phyloP scores from a whole-genome alignment of 30 jellyfish, hydroid and myxozoan species.

The Aurelia aurita region DNA sequence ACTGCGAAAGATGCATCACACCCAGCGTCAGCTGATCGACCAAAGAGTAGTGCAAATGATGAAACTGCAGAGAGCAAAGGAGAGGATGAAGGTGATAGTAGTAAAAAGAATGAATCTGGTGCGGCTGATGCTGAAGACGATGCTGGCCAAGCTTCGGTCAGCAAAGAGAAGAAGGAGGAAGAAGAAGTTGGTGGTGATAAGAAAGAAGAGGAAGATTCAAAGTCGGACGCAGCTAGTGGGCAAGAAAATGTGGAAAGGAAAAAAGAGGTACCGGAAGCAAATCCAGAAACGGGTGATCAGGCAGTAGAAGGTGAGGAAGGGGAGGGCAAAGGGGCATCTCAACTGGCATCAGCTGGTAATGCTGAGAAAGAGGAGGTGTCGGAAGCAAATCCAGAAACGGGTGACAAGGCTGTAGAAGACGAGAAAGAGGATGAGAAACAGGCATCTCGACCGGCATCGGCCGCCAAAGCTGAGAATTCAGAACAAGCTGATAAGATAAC shows the following conservation, averaged over 20 bases:
- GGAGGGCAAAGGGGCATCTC: neutral
- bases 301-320: neutral
- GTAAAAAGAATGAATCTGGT: no score
- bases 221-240: neutral
- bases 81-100: slow-evolving; percentile 4
- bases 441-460: neutral
- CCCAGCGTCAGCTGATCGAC: no score
- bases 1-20: no score
- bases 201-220: neutral
- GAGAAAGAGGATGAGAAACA: neutral
- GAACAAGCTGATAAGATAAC: neutral
- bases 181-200: neutral
- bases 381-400: neutral
- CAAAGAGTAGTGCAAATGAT: neutral
- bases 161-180: neutral
- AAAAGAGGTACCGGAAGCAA: neutral
- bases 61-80: neutral
- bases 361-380: neutral
- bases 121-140: no score
- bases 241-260: neutral
- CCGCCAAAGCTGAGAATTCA: neutral
- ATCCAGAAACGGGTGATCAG: neutral
- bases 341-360: no score
- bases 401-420: neutral
- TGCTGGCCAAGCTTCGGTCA: neutral